Evolutionary conservation across 2,888 invertebrate genomes (phyloP).

Genomic region (Tenodera sinensis): DNA sequence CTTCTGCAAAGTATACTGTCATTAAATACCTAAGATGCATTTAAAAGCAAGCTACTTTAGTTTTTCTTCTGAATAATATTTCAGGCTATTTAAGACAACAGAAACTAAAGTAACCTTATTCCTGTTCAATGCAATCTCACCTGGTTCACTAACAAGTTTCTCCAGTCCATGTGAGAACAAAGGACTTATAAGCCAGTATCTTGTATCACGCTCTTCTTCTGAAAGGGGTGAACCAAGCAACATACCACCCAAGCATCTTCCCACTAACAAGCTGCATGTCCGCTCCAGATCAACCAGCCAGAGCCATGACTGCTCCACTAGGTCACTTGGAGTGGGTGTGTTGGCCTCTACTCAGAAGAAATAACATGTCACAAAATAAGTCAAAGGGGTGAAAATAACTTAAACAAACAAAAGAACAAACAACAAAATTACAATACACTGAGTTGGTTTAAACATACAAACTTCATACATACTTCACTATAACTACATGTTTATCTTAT

Average conservation of each 20-base stretch:
- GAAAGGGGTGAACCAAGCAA: slow-evolving; percentile 49
- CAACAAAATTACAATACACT: too few species aligned
- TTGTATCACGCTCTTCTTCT: slow-evolving; percentile 45
- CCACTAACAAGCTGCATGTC: slow-evolving; percentile 57
- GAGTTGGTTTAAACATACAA: too few species aligned
- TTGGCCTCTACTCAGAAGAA: slow-evolving; percentile 39
- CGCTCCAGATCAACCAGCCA: slow-evolving; percentile 60
- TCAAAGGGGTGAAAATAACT: background rate
- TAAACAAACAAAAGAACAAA: background rate
- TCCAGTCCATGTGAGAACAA: slow-evolving; percentile 45
- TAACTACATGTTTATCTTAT: too few species aligned
- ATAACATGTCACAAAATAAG: background rate
- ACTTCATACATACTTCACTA: too few species aligned
- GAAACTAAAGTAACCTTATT: background rate
- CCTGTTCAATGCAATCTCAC: background rate
- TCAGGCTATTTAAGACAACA: background rate
- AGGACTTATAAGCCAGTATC: slow-evolving; percentile 48
- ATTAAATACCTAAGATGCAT: too few species aligned
- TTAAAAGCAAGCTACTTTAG: background rate
- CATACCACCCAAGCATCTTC: slow-evolving; percentile 56
- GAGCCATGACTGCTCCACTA: slow-evolving; percentile 49
- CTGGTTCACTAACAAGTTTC: slow-evolving; percentile 17
- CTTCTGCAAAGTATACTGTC: too few species aligned
- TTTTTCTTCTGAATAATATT: background rate
- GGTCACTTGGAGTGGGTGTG: slow-evolving; percentile 49